Percentiles rank a stretch among this genome's conserved stretches.
Evolutionary conservation across 2,888 invertebrate species (phyloP).

Genomic region (Torymus texanus): DNA sequence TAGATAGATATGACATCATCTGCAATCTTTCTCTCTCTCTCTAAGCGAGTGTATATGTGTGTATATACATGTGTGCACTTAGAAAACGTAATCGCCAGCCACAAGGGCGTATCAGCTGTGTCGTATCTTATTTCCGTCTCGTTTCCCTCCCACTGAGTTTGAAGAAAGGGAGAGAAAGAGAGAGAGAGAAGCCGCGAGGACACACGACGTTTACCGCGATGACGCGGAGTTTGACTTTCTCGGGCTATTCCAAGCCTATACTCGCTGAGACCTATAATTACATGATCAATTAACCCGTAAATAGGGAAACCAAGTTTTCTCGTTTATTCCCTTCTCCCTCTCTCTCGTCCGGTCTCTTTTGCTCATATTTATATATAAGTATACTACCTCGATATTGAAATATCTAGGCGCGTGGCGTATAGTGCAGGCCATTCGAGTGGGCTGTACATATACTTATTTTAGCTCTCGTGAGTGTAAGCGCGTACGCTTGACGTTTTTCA

Average conservation of each 20-base stretch:
- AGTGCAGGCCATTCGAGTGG: background rate
- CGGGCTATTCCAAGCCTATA: constrained; percentile 26
- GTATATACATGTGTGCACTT: constrained; percentile 62
- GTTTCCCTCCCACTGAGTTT: constrained; percentile 59
- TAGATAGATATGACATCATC: constrained; percentile 73
- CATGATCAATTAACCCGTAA: constrained; percentile 47
- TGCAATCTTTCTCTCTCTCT: constrained; percentile 63
- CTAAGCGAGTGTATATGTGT: background rate
- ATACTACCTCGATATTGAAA: constrained; percentile 35
- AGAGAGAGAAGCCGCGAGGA: constrained; percentile 53
- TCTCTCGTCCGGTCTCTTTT: constrained; percentile 17
- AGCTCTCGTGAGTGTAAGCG: background rate
- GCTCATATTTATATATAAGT: no score
- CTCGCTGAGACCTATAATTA: constrained; percentile 36
- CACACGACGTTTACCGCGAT: background rate
- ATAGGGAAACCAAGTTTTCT: constrained; percentile 28
- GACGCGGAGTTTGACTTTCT: constrained; percentile 25
- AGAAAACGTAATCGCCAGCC: constrained; percentile 69
- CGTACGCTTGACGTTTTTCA: background rate
- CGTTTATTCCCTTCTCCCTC: constrained; percentile 36
- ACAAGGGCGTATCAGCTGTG: constrained; percentile 72
- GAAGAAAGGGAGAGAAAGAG: constrained; percentile 54
- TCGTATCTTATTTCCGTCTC: constrained; percentile 73
- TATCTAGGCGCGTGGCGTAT: constrained; percentile 9
- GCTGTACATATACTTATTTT: background rate